Evolutionary conservation across 1,140 invertebrate species (phyloP), one percentile per base, ranked within the genome.

Genomic region (Apocrypta bakeri): DNA sequence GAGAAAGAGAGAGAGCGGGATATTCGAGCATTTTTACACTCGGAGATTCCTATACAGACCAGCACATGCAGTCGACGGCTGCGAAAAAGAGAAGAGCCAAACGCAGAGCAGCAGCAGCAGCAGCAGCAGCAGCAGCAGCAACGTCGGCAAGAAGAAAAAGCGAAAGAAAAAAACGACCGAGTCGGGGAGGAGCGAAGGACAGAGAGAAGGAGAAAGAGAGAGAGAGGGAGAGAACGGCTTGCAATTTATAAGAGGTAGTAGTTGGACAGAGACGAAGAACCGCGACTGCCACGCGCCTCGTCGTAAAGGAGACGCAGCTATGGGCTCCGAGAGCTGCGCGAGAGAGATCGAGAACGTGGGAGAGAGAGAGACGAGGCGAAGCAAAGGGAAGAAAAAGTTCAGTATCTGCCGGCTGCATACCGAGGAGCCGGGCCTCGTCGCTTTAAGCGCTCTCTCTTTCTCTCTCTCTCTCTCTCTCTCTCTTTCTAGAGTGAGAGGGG

Each of bases 201-300:
- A 29, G 73, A 81, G 73, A 76, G 75, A 64, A 71, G 48, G 73
- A 61, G 73, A 61, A 24, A 79, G 31, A 42, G 63, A 77, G 78
- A 72, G 79, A 48, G 64, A 48, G 64, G 48, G 77, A 63, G 14
- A 40, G 40, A 25, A 25, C 31, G 29, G 56, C 68, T 14, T 75
- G 78, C 68, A 72, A 79, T 79, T 79, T 79, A 72, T 72, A 72
- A 79, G 68, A 73, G 48, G 66, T 14, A 71, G 42, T 79, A 71
- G 42, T 79, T 25, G 78, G 71, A 81, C 31, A 66, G 56, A 81
- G 72, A 82, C 40, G 73, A 76, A 81, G 71, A 74, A 81, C 71
- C 33, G 71, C 25, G 71, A 40, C 40, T 72, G 83, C 87, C 86
- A 86, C 85, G 85, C 86, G 86, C 84, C 82, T 24, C 79, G 85